These are phyloP conservation scores for Drosophila kanapiae DNA, from an alignment of 1,140 invertebrate genomes.

Conservation along the genomic window DNA sequence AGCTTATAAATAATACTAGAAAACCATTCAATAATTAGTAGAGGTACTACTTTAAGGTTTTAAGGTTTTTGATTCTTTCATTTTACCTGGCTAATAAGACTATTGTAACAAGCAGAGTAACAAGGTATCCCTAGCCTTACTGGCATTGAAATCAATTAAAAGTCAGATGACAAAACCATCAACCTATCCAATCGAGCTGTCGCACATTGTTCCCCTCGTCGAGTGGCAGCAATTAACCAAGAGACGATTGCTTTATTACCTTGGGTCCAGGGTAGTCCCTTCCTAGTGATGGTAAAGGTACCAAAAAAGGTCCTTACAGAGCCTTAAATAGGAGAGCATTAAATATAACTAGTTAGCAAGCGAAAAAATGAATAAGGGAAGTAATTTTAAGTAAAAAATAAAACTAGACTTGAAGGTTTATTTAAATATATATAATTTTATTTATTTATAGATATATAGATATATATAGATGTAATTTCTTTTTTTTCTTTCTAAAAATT, in stretches of 20 bases:
- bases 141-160: slow-evolving; percentile 33
- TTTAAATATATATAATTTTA: too few species aligned
- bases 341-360: too few species aligned
- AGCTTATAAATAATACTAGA: too few species aligned
- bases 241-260: slow-evolving; percentile 55
- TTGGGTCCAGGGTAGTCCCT: background rate
- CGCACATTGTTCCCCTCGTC: slow-evolving; percentile 14
- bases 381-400: too few species aligned
- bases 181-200: slow-evolving; percentile 7
- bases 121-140: background rate
- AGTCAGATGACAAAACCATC: slow-evolving; percentile 19
- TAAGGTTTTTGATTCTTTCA: too few species aligned
- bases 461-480: too few species aligned
- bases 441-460: too few species aligned
- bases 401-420: too few species aligned
- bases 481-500: too few species aligned
- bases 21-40: too few species aligned
- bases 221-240: slow-evolving; percentile 36
- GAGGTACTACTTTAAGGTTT: too few species aligned
- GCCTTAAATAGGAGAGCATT: background rate
- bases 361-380: background rate
- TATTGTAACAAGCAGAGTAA: too few species aligned
- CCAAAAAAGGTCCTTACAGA: background rate
- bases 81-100: slow-evolving; percentile 9
- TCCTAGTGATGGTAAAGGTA: background rate